A percentile compares a stretch with the other conserved stretches of the same genome.
These are phyloP conservation scores for Blastobasis lacticolella DNA, from an alignment of 2,888 invertebrate species.

Conservation along the genomic window DNA sequence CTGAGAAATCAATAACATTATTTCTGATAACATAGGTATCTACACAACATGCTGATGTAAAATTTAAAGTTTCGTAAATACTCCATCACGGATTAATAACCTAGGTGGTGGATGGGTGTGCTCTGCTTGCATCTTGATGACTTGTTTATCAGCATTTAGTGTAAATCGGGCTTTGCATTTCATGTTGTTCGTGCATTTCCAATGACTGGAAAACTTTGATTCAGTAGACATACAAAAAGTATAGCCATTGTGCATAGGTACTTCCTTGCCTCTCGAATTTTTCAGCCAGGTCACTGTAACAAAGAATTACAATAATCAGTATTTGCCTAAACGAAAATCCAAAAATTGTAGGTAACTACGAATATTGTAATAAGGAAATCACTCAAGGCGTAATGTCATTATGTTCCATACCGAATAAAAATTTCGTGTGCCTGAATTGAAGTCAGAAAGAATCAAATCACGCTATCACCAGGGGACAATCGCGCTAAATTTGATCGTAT, in stretches of 20 bases:
- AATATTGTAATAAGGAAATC: too few species aligned
- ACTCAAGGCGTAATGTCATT: too few species aligned
- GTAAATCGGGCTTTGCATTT: conserved; percentile 12
- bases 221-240: conserved; percentile 1
- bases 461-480: too few species aligned
- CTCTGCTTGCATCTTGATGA: conserved; percentile 7
- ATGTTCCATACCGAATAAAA: too few species aligned
- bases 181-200: neutral
- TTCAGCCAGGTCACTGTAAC: conserved; percentile 2
- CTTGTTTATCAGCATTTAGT: conserved; percentile 21
- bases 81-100: conserved; percentile 16
- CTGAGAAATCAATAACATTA: too few species aligned
- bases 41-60: too few species aligned
- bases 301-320: neutral
- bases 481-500: too few species aligned
- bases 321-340: too few species aligned
- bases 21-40: too few species aligned
- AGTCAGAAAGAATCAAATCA: too few species aligned
- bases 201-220: neutral
- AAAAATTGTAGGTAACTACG: too few species aligned
- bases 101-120: conserved; percentile 16
- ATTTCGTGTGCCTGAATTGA: too few species aligned
- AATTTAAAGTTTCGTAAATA: conserved; percentile 9
- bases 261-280: conserved; percentile 7
- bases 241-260: conserved; percentile 11